Percentiles rank a stretch among this genome's conserved stretches.
Evolutionary conservation across 2,113 vertebrate genomes (phyloP).

Genomic region (Loxodonta africana): DNA sequence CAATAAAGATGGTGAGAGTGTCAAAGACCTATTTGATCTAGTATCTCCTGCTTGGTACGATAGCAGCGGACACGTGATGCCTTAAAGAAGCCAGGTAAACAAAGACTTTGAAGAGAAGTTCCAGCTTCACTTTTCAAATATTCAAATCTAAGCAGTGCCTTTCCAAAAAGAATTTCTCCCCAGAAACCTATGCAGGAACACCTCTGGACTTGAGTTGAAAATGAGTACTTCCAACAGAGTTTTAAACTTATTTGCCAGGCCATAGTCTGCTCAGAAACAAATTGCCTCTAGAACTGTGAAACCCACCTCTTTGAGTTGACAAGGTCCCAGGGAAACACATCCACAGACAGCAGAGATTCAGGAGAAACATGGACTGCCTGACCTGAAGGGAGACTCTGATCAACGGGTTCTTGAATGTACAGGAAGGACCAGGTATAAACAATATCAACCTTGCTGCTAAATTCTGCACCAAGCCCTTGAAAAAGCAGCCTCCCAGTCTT

Average conservation of each 20-base stretch:
- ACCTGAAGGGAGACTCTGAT: neutral
- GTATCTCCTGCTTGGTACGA: neutral
- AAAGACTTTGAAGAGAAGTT: neutral
- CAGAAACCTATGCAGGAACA: neutral
- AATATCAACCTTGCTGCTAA: neutral
- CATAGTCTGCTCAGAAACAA: neutral
- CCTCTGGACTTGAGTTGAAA: neutral
- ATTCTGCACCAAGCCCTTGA: neutral
- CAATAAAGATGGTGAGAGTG: neutral
- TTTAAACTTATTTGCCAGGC: neutral
- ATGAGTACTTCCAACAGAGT: neutral
- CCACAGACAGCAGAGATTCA: neutral
- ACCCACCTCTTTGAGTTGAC: neutral
- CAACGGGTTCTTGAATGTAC: neutral
- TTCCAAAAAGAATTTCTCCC: conserved; percentile 17
- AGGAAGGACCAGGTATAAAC: conserved; percentile 41
- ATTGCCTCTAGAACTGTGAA: neutral
- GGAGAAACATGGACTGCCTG: neutral
- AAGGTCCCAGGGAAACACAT: neutral
- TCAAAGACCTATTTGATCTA: neutral
- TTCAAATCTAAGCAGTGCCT: neutral
- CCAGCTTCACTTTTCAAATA: neutral
- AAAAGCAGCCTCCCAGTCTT: neutral
- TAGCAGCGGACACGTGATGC: neutral
- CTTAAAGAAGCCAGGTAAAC: neutral